Conservation (phyloP, 2,797 vertebrate species). For the Calcarius lapponicus region DNA sequence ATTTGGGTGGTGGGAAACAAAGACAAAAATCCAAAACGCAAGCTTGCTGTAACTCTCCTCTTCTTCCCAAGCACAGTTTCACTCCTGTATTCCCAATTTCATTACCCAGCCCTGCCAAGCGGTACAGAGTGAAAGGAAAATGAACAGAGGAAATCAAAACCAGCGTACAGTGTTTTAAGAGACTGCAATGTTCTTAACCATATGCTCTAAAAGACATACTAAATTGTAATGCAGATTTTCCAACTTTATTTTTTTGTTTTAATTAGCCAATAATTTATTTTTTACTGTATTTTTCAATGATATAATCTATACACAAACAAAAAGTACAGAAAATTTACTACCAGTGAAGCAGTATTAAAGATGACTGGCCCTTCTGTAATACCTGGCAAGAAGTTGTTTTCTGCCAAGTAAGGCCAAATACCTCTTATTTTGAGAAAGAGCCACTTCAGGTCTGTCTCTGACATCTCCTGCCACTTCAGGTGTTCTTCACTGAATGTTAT, state of each 20-base stretch:
- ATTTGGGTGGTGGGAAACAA: not conserved
- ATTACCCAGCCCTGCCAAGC: not conserved
- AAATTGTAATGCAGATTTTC: not conserved
- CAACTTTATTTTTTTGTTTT: not conserved
- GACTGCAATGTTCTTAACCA: not conserved
- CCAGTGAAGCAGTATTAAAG: not conserved
- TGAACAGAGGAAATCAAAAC: not conserved
- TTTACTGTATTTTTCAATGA: not conserved
- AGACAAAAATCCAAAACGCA: not conserved
- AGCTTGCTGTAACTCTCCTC: accelerated
- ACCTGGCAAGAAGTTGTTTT: not conserved
- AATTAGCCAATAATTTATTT: not conserved
- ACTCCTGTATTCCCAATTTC: not conserved
- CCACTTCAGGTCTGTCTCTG: not conserved
- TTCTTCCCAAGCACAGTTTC: not conserved
- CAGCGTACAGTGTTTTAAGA: not conserved
- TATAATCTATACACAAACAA: not conserved
- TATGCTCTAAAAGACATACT: not conserved
- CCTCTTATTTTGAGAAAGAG: not conserved
- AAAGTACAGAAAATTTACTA: not conserved
- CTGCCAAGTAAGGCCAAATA: not conserved
- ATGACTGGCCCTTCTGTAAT: not conserved
- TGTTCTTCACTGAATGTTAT: not conserved
- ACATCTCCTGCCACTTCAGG: not conserved
- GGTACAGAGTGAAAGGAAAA: not conserved